Percentiles rank a stretch among this genome's conserved stretches.
Conservation (phyloP, 2,113 vertebrate species). For the Phalacrocorax brasilianus region DNA sequence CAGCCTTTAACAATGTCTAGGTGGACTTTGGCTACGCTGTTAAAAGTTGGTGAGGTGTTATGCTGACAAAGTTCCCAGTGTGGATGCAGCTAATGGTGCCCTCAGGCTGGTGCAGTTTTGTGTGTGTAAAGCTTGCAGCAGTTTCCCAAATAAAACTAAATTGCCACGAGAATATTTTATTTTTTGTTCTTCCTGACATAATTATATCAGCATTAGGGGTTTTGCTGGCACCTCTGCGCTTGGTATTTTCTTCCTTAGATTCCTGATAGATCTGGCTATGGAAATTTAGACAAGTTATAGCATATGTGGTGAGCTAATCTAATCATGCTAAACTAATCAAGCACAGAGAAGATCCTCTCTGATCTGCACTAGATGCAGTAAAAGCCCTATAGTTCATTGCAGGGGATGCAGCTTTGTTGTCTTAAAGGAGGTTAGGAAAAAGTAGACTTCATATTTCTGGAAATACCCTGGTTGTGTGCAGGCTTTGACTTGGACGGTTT, state of each 20-base stretch:
- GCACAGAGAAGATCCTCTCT: not conserved
- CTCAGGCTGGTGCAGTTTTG: not conserved
- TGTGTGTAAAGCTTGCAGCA: not conserved
- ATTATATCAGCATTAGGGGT: not conserved
- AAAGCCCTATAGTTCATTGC: not conserved
- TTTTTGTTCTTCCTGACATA: not conserved
- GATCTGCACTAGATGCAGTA: not conserved
- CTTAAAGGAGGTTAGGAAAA: not conserved
- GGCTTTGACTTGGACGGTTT: not conserved
- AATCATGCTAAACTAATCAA: not conserved
- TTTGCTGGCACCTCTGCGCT: not conserved
- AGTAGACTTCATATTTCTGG: not conserved
- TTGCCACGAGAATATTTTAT: not conserved
- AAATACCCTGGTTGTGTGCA: not conserved
- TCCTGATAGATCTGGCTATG: not conserved
- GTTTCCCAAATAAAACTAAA: not conserved
- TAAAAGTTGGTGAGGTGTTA: not conserved
- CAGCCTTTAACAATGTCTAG: not conserved
- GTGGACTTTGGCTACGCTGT: not conserved
- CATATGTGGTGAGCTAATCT: fast-evolving
- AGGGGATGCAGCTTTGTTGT: not conserved
- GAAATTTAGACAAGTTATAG: not conserved
- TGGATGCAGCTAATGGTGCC: not conserved
- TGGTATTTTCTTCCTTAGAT: not conserved
- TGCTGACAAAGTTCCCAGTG: not conserved